A percentile compares a stretch with the other conserved stretches of the same genome.
Evolutionary conservation across 2,888 invertebrate species (phyloP).

Genomic region (Drosophila subsilvestris): DNA sequence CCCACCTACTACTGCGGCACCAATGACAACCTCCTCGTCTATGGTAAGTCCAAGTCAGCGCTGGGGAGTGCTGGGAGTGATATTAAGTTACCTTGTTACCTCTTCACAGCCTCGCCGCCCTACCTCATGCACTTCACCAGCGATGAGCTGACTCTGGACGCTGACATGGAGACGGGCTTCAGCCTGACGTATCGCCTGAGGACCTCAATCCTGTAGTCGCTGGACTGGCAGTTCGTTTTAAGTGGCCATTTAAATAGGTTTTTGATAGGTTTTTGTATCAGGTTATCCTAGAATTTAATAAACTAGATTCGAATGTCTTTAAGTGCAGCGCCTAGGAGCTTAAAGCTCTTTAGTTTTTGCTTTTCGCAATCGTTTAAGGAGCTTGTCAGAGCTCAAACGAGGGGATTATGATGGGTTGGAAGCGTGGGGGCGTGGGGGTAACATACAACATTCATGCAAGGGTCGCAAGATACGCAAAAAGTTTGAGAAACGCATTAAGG

Average conservation of each 20-base stretch:
- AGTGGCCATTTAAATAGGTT: conserved; percentile 6
- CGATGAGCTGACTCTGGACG: conserved; percentile 83
- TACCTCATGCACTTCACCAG: conserved; percentile 86
- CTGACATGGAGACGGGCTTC: conserved; percentile 79
- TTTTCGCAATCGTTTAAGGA: conserved; percentile 33
- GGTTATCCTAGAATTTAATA: conserved; percentile 56
- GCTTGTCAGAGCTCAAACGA: conserved; percentile 27
- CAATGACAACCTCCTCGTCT: conserved; percentile 63
- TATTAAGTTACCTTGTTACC: conserved; percentile 9
- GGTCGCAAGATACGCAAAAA: conserved; percentile 27
- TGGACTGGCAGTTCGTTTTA: not conserved
- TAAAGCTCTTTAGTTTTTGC: conserved; percentile 7
- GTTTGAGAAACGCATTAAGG: conserved; percentile 72
- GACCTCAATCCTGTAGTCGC: conserved; percentile 51
- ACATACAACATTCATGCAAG: not conserved
- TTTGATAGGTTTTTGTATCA: conserved; percentile 10
- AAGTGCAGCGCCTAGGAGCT: conserved; percentile 10
- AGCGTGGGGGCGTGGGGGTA: not conserved
- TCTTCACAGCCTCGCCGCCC: conserved; percentile 85
- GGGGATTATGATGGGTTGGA: conserved; percentile 26
- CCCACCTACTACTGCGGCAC: conserved; percentile 83
- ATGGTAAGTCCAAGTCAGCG: conserved; percentile 53
- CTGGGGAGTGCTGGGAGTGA: not conserved
- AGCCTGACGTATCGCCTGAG: conserved; percentile 74
- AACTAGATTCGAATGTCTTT: conserved; percentile 50